Conservation (phyloP, 2,113 vertebrate species). For the Nibea coibor region DNA sequence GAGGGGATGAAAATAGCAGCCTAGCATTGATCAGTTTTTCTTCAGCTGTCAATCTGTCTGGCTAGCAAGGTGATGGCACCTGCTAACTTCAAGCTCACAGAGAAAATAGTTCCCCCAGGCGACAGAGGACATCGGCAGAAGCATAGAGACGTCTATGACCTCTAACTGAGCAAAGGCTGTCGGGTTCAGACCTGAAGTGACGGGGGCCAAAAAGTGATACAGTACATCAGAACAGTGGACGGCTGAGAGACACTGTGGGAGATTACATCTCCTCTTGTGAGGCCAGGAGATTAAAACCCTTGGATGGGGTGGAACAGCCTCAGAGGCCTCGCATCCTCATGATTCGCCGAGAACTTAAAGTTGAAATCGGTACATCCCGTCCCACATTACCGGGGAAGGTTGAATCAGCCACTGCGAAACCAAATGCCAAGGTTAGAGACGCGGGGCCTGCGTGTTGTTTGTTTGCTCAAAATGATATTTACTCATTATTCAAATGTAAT, state of each 20-base stretch:
- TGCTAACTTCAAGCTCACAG: not conserved
- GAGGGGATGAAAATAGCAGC: not conserved
- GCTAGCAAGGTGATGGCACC: not conserved
- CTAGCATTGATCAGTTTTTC: not conserved
- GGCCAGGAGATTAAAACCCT: too few relatives aligned
- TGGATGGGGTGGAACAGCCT: not conserved
- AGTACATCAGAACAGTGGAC: too few relatives aligned
- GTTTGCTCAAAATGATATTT: constrained; percentile 12
- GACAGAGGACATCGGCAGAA: not conserved
- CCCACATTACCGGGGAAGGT: not conserved
- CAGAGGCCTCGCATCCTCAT: not conserved
- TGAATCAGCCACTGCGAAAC: not conserved
- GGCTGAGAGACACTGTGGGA: not conserved
- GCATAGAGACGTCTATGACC: not conserved
- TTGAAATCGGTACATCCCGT: not conserved
- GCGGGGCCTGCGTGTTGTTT: not conserved
- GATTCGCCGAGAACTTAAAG: not conserved
- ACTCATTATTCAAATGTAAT: constrained; percentile 56
- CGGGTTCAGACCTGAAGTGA: not conserved
- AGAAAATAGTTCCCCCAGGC: not conserved
- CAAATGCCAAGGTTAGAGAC: constrained; percentile 10
- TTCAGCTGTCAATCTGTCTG: not conserved
- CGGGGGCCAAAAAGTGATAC: not conserved
- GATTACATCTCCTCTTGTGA: not conserved
- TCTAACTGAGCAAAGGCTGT: not conserved